These are phyloP conservation scores for Gobiocypris rarus DNA, from an alignment of 2,113 vertebrate species.

Conservation along the genomic window DNA sequence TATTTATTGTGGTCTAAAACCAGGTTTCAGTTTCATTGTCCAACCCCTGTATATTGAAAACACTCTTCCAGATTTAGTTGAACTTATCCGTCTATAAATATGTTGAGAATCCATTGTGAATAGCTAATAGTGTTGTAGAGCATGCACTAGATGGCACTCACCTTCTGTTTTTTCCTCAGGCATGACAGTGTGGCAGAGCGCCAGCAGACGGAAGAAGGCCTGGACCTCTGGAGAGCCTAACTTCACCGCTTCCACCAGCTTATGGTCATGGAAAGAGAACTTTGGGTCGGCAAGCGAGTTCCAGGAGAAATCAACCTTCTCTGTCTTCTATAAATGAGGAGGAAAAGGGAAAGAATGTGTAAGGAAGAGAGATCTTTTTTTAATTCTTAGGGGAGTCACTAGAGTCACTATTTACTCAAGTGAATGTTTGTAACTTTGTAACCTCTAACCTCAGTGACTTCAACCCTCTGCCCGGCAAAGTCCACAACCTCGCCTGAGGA, in stretches of 20 bases:
- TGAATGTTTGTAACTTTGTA: background rate
- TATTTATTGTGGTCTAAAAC: too few species aligned
- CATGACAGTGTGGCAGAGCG: conserved; percentile 95
- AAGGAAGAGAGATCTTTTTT: background rate
- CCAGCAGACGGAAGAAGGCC: conserved; percentile 88
- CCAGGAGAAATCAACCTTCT: conserved; percentile 87
- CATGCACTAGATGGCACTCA: conserved; percentile 64
- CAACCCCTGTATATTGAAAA: too few species aligned
- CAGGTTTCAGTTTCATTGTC: too few species aligned
- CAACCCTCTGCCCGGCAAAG: conserved; percentile 73
- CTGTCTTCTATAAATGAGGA: conserved; percentile 76
- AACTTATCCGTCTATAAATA: background rate
- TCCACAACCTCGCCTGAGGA: conserved; percentile 80
- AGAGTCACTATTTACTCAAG: background rate
- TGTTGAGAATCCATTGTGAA: background rate
- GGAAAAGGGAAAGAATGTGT: background rate
- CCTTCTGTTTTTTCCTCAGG: conserved; percentile 89
- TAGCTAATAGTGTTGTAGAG: background rate
- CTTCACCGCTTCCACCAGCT: conserved; percentile 82
- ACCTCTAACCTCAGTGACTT: conserved; percentile 83
- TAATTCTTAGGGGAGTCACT: background rate
- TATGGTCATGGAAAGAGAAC: conserved; percentile 89
- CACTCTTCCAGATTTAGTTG: background rate
- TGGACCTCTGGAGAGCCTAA: conserved; percentile 69
- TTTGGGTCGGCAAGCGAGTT: conserved; percentile 86